Evolutionary conservation across 1,140 invertebrate genomes (phyloP).

Genomic region (Drosophila triauraria): DNA sequence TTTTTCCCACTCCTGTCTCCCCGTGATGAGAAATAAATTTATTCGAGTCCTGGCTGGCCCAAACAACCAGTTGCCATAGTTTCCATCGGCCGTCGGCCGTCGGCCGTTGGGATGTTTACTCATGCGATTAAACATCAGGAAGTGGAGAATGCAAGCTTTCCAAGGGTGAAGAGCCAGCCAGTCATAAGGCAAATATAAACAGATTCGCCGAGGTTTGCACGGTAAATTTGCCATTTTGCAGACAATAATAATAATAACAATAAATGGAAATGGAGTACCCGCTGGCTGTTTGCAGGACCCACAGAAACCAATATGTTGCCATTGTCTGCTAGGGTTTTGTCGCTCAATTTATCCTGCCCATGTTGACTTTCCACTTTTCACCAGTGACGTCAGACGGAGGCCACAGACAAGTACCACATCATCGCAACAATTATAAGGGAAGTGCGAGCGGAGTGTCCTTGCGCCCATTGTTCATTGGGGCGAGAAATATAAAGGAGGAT

Average conservation of each 20-base stretch:
- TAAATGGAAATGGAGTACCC: conserved; percentile 33
- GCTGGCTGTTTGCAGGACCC: conserved; percentile 35
- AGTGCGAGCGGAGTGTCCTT: conserved; percentile 57
- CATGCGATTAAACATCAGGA: conserved; percentile 35
- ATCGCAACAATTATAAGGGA: conserved; percentile 55
- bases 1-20: conserved; percentile 8
- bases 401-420: conserved; percentile 45
- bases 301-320: conserved; percentile 64
- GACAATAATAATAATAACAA: conserved; percentile 28
- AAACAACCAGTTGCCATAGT: conserved; percentile 18
- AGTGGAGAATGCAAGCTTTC: conserved; percentile 17
- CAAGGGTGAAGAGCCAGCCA: conserved; percentile 28
- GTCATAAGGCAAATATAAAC: conserved; percentile 30
- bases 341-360: conserved; percentile 45
- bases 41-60: not conserved
- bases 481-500: conserved; percentile 39
- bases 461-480: conserved; percentile 53
- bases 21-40: conserved; percentile 21
- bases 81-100: conserved; percentile 20
- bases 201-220: conserved; percentile 26
- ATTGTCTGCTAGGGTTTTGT: conserved; percentile 47
- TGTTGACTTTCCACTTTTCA: conserved; percentile 46
- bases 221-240: conserved; percentile 46
- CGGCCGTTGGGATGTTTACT: conserved; percentile 11
- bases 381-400: conserved; percentile 46